phyloP scores from a whole-genome alignment of 2,113 vertebrate species.

The Struthio camelus region DNA sequence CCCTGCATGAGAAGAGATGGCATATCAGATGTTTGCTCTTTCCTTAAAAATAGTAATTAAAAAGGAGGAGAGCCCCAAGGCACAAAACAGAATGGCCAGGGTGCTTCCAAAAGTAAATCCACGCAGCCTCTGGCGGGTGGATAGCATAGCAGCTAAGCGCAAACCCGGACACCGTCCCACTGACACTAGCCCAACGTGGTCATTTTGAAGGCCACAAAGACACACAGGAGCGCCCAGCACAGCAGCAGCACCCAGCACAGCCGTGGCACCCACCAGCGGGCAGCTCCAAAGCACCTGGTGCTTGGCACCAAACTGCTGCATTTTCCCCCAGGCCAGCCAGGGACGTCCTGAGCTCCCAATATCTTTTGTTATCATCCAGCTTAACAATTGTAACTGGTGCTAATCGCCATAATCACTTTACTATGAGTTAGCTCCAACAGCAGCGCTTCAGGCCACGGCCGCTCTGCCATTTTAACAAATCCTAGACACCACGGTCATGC shows the following conservation, averaged over 20 bases:
- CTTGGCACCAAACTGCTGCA: neutral
- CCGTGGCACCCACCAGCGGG: neutral
- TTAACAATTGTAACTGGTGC: neutral
- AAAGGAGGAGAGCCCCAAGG: neutral
- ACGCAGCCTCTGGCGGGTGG: neutral
- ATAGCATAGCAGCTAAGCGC: neutral
- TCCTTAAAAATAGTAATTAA: neutral
- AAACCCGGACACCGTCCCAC: neutral
- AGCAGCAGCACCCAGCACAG: neutral
- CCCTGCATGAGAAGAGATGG: neutral
- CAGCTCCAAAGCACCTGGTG: neutral
- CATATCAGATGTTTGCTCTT: neutral
- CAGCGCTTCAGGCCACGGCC: neutral
- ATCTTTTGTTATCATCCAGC: neutral
- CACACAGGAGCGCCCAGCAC: neutral
- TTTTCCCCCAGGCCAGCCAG: neutral
- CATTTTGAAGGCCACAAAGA: neutral
- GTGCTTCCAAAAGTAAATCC: neutral
- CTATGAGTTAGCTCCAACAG: neutral
- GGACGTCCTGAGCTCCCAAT: neutral
- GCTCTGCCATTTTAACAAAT: neutral
- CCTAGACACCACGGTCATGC: neutral
- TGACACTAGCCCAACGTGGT: accelerated
- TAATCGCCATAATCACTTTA: neutral
- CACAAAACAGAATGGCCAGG: neutral